phyloP scores from a whole-genome alignment of 2,797 vertebrate genomes.

The Hydrophis major region DNA sequence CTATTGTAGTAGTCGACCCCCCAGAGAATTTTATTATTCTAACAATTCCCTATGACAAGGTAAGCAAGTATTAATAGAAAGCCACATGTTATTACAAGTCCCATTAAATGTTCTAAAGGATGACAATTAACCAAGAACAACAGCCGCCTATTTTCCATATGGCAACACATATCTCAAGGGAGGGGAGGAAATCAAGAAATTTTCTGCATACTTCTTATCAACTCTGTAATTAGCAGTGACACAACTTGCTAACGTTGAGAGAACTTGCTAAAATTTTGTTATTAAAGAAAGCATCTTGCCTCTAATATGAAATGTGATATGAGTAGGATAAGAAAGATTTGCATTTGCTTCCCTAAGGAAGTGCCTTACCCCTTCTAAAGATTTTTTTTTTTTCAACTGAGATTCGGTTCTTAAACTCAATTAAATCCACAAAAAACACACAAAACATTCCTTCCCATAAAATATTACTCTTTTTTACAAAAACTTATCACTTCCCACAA shows the following conservation, averaged over 20 bases:
- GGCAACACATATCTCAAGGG: constrained; percentile 53
- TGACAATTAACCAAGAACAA: constrained; percentile 70
- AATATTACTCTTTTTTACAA: not conserved
- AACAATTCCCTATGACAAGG: constrained; percentile 65
- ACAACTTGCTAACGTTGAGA: constrained; percentile 35
- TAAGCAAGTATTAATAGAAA: constrained; percentile 62
- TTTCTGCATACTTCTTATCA: constrained; percentile 47
- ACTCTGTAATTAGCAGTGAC: constrained; percentile 61
- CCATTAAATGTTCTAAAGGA: constrained; percentile 66
- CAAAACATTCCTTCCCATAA: not conserved
- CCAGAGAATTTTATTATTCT: constrained; percentile 58
- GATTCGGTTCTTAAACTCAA: not conserved
- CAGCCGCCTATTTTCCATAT: constrained; percentile 61
- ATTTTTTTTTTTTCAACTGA: not conserved
- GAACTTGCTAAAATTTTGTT: constrained; percentile 48
- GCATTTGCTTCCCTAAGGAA: not conserved
- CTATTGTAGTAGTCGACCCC: constrained; percentile 53
- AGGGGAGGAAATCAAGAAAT: constrained; percentile 44
- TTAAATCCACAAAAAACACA: not conserved
- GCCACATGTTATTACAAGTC: constrained; percentile 65
- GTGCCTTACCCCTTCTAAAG: not conserved
- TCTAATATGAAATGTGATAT: constrained; percentile 40
- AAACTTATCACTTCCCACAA: not conserved
- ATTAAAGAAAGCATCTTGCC: constrained; percentile 34
- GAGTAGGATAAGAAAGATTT: not conserved